phyloP scores from a whole-genome alignment of 2,888 invertebrate genomes.

The Ectropis crepuscularia region DNA sequence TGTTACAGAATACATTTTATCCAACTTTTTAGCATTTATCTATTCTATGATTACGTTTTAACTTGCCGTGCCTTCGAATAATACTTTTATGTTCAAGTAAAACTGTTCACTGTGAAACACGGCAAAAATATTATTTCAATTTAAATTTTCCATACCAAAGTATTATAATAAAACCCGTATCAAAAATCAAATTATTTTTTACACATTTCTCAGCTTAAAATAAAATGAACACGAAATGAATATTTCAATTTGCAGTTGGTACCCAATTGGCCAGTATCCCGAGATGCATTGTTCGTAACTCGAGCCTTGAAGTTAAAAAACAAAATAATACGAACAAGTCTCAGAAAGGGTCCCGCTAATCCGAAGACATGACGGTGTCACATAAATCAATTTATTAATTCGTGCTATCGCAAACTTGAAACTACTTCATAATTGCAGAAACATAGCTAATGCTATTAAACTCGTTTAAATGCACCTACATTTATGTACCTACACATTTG shows the following conservation, averaged over 20 bases:
- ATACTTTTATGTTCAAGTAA: no score
- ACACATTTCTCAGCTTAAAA: neutral
- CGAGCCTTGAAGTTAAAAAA: slow-evolving; percentile 12
- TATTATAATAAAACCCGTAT: neutral
- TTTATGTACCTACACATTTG: neutral
- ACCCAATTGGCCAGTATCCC: slow-evolving; percentile 5
- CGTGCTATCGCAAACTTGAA: slow-evolving; percentile 12
- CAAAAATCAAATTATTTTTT: neutral
- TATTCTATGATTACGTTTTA: no score
- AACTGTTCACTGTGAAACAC: no score
- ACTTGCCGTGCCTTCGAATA: no score
- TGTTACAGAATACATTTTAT: no score
- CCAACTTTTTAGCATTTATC: no score
- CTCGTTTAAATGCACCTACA: no score
- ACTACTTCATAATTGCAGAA: neutral
- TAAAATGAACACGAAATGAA: slow-evolving; percentile 7
- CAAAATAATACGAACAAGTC: slow-evolving; percentile 21
- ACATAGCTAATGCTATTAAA: neutral
- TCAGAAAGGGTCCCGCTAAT: slow-evolving; percentile 37
- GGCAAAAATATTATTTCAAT: no score
- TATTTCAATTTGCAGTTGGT: slow-evolving; percentile 10
- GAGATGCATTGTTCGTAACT: slow-evolving; percentile 9
- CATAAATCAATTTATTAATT: slow-evolving; percentile 48
- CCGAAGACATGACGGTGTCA: slow-evolving; percentile 41
- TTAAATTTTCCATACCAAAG: neutral